Percentiles rank a stretch among this genome's conserved stretches.
phyloP scores from a whole-genome alignment of 2,888 invertebrate genomes.

The Melieria picta region DNA sequence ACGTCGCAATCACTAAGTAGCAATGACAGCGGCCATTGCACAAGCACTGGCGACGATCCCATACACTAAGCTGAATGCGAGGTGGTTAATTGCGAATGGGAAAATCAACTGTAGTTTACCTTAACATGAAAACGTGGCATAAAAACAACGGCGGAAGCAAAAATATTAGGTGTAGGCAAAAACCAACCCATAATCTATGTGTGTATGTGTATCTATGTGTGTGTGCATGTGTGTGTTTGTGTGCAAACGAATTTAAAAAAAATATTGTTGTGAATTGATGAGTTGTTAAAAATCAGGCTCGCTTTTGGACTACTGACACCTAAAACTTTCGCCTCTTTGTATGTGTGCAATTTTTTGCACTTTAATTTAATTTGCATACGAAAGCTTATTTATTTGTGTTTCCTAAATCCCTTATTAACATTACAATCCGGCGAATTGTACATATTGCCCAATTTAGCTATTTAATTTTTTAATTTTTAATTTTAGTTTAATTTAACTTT shows the following conservation, averaged over 20 bases:
- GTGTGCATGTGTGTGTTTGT: no score
- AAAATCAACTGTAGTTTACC: no score
- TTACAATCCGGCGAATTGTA: not conserved
- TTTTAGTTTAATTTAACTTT: not conserved
- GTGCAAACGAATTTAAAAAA: not conserved
- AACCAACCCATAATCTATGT: not conserved
- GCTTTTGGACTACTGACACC: constrained; percentile 1
- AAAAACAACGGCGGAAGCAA: no score
- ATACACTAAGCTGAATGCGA: no score
- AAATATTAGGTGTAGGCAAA: no score
- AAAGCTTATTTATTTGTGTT: not conserved
- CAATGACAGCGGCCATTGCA: constrained; percentile 16
- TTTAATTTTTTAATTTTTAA: not conserved
- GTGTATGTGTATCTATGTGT: not conserved
- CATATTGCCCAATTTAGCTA: no score
- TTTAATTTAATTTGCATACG: not conserved
- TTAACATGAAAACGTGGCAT: no score
- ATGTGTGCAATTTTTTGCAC: not conserved
- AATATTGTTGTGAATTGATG: constrained; percentile 30
- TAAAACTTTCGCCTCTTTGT: not conserved
- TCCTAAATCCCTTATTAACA: not conserved
- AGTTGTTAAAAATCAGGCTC: constrained; percentile 8
- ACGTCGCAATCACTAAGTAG: constrained; percentile 12
- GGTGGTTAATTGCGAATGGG: no score
- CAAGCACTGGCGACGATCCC: no score